Conservation (phyloP, 2,113 vertebrate species). For the Natator depressus region DNA sequence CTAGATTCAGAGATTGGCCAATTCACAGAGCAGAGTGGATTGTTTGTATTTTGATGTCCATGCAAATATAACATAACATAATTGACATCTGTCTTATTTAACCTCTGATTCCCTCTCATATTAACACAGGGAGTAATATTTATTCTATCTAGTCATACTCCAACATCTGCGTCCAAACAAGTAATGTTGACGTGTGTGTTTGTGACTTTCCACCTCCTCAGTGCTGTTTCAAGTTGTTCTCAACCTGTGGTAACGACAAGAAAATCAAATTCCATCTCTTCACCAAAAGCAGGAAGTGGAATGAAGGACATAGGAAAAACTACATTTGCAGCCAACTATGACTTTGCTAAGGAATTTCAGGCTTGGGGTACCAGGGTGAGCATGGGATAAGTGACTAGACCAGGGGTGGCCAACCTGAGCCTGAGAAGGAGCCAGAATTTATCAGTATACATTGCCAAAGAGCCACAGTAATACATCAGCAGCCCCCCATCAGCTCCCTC, state of each 20-base stretch:
- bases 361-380: background rate
- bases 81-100: background rate
- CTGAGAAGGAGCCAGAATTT: too few relatives aligned
- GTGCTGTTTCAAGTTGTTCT: background rate
- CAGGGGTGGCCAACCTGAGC: too few relatives aligned
- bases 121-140: background rate
- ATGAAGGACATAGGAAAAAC: background rate
- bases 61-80: background rate
- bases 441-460: too few relatives aligned
- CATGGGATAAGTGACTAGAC: fast-evolving
- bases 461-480: too few relatives aligned
- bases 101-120: background rate
- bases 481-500: too few relatives aligned
- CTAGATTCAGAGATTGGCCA: background rate
- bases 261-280: background rate
- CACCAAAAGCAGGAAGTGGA: background rate
- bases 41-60: background rate
- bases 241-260: background rate
- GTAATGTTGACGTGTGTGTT: background rate
- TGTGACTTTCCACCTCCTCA: background rate
- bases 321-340: background rate
- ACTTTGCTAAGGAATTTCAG: background rate
- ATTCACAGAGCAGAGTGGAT: background rate
- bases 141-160: background rate
- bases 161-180: fast-evolving